Conservation (phyloP, 1,140 invertebrate genomes). For the Aphis gossypii region DNA sequence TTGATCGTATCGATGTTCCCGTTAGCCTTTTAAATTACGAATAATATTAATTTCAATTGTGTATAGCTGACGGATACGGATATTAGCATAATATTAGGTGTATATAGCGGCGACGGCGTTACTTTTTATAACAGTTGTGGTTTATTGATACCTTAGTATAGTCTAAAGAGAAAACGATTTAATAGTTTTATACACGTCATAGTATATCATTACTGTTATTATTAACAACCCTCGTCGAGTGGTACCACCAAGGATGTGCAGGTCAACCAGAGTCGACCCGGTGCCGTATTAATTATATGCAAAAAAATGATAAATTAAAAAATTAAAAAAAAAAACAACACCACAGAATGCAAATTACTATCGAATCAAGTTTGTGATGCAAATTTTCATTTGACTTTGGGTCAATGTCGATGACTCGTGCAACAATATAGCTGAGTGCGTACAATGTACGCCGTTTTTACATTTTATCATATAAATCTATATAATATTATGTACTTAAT, state of each 20-base stretch:
- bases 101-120: not conserved
- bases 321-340: not conserved
- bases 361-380: not conserved
- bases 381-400: constrained; percentile 40
- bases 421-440: not conserved
- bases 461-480: not conserved
- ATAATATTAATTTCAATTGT: not conserved
- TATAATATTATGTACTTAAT: not conserved
- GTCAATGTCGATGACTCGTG: not conserved
- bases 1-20: no score
- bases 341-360: not conserved
- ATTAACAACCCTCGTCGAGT: not conserved
- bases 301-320: constrained; percentile 40
- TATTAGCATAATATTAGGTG: not conserved
- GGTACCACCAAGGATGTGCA: not conserved
- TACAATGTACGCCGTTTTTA: not conserved
- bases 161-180: not conserved
- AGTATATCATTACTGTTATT: not conserved
- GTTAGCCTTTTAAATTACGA: not conserved
- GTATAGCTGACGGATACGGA: not conserved
- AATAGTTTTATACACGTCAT: not conserved
- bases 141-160: not conserved
- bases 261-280: constrained; percentile 25
- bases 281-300: not conserved
- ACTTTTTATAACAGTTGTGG: not conserved